These are phyloP conservation scores for Cephonodes hylas DNA, from an alignment of 2,888 invertebrate genomes.

Conservation along the genomic window DNA sequence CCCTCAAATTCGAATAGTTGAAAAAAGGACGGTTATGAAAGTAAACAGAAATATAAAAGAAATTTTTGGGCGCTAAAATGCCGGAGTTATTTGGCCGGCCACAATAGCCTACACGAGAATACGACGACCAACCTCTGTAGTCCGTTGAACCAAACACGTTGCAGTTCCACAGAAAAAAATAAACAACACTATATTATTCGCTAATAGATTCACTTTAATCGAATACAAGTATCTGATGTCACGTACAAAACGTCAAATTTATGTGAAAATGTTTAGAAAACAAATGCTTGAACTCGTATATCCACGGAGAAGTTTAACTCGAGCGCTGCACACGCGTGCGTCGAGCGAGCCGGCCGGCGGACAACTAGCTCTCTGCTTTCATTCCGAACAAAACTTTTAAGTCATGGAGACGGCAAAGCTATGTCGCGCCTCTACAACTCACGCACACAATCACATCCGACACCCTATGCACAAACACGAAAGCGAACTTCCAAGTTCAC, in stretches of 20 bases:
- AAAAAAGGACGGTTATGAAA: neutral
- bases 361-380: conserved; percentile 71
- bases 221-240: conserved; percentile 32
- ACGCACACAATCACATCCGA: conserved; percentile 67
- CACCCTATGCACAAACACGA: conserved; percentile 80
- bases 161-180: conserved; percentile 74
- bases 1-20: neutral
- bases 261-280: conserved; percentile 31
- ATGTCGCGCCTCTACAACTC: conserved; percentile 80
- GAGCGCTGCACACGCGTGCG: conserved; percentile 54
- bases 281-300: conserved; percentile 66
- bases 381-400: conserved; percentile 79
- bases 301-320: conserved; percentile 69
- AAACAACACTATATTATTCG: conserved; percentile 60
- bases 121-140: conserved; percentile 76
- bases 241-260: conserved; percentile 25
- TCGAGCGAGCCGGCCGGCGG: conserved; percentile 73
- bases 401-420: conserved; percentile 81
- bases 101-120: conserved; percentile 69
- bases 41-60: neutral
- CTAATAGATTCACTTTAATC: conserved; percentile 56
- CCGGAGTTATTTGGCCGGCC: conserved; percentile 62
- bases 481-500: conserved; percentile 80
- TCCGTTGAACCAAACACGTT: conserved; percentile 81
- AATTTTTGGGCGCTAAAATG: conserved; percentile 31